Evolutionary conservation across 2,113 vertebrate genomes (phyloP).

Genomic region (Oenanthe oenanthe): DNA sequence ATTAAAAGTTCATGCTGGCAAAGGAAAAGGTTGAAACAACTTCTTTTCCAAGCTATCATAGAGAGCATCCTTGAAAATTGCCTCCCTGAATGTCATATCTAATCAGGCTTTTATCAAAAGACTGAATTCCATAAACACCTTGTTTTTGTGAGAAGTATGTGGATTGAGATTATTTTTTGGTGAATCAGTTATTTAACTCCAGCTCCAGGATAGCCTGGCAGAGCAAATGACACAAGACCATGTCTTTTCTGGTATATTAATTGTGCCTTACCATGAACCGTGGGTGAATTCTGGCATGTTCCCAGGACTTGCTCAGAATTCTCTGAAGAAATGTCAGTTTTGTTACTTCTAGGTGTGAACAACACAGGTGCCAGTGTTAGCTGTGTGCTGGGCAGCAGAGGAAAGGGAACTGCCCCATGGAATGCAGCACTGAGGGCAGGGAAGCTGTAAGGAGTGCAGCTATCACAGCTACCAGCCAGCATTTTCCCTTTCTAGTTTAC

Average conservation of each 20-base stretch:
- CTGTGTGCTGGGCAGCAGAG: neutral
- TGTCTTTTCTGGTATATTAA: neutral
- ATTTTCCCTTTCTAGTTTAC: neutral
- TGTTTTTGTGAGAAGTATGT: neutral
- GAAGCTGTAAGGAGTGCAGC: rapidly evolving
- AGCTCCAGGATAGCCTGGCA: neutral
- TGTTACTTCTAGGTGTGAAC: neutral
- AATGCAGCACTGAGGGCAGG: neutral
- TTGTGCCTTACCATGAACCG: neutral
- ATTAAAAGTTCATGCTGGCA: neutral
- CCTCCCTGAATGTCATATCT: neutral
- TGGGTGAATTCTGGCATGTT: neutral
- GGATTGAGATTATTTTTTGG: neutral
- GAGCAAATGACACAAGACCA: neutral
- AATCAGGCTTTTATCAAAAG: neutral
- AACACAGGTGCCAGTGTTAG: neutral
- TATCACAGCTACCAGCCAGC: neutral
- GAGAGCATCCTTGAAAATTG: neutral
- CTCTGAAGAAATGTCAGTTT: neutral
- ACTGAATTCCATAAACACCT: neutral
- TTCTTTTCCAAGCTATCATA: neutral
- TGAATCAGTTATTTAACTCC: neutral
- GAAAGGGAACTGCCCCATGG: neutral
- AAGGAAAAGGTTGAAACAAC: neutral
- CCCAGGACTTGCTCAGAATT: neutral